Conservation (phyloP, 2,888 invertebrate species). For the Pterostichus madidus region DNA sequence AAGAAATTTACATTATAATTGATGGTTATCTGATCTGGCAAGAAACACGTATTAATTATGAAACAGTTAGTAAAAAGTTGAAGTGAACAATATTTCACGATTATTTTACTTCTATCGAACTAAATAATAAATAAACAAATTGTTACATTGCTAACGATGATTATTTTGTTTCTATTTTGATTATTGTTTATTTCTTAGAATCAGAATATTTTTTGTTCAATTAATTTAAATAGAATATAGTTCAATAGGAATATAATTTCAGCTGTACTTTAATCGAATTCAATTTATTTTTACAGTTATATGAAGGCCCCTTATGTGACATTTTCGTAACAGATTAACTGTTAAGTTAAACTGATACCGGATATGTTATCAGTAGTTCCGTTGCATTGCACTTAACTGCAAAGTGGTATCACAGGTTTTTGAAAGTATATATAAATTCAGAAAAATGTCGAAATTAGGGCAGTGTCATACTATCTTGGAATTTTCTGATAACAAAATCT, state of each 20-base stretch:
- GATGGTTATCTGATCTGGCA: background rate
- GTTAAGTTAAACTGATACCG: constrained; percentile 42
- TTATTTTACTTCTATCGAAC: too few relatives aligned
- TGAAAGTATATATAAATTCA: background rate
- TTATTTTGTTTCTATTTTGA: too few relatives aligned
- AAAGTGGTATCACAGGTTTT: constrained; percentile 13
- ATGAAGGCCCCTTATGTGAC: background rate
- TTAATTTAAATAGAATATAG: too few relatives aligned
- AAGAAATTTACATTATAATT: constrained; percentile 24
- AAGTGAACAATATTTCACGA: too few relatives aligned
- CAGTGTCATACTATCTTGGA: constrained; percentile 16
- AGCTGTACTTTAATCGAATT: background rate
- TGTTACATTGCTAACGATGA: too few relatives aligned
- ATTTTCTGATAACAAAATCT: constrained; percentile 12
- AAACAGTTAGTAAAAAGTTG: background rate
- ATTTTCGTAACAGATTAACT: constrained; percentile 56
- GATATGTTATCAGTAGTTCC: constrained; percentile 60
- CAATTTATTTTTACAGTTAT: constrained; percentile 24
- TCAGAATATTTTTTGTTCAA: too few relatives aligned
- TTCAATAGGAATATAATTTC: background rate
- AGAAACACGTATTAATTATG: background rate
- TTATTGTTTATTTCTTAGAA: too few relatives aligned
- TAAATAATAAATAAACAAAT: too few relatives aligned
- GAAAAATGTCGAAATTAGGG: constrained; percentile 9
- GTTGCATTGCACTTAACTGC: constrained; percentile 25